Evolutionary conservation across 2,113 vertebrate genomes (phyloP).

Genomic region (Lathamus discolor): DNA sequence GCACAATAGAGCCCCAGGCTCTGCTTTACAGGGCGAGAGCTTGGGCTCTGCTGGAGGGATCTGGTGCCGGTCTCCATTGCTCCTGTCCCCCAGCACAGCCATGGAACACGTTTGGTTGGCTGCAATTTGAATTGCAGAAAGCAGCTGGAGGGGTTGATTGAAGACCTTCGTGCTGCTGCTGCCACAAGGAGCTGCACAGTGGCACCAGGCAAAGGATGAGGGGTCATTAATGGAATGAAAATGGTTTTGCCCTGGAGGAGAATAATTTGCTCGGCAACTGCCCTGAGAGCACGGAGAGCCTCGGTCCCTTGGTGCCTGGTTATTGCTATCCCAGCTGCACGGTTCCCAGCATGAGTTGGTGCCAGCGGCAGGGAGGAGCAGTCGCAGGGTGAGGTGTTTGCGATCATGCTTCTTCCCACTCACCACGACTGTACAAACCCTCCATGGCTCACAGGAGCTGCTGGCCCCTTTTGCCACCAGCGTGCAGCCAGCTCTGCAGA

Average conservation of each 20-base stretch:
- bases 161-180: accelerated
- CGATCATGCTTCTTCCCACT: neutral
- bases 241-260: neutral
- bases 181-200: neutral
- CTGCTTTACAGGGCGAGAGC: neutral
- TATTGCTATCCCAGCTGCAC: neutral
- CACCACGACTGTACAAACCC: neutral
- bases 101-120: neutral
- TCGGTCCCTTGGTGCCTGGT: neutral
- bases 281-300: neutral
- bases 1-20: neutral
- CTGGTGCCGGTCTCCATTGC: neutral
- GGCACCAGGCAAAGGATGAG: neutral
- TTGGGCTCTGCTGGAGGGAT: neutral
- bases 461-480: accelerated
- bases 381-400: neutral
- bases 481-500: neutral
- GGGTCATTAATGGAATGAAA: neutral
- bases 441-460: neutral
- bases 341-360: accelerated
- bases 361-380: neutral
- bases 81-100: neutral
- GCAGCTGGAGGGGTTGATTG: accelerated
- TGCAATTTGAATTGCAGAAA: neutral
- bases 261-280: neutral